Base-by-base conservation (phyloP, 2,888 invertebrate genomes). In the Crocallis elinguaria region DNA sequence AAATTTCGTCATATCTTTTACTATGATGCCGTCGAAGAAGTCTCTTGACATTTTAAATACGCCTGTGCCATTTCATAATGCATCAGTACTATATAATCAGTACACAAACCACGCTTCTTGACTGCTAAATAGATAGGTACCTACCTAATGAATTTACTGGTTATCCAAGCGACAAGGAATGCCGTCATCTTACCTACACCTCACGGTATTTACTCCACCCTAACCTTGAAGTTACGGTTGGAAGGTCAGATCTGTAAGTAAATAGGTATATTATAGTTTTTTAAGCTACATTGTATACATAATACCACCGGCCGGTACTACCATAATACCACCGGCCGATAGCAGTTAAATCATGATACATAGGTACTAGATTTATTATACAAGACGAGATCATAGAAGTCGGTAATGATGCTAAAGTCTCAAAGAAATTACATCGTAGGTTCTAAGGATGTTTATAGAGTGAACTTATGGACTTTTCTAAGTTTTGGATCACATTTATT, bases 211-310 rank as follows among this genome's bases (percentile, higher is more conserved):
- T 56, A 44, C 38, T 33, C 49, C 32, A 53, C 45, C 54, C 33
- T 35, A 50, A 49, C 64, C 64, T 64, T 64, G 60, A 32, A 49
- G 48, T 42, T 51, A 52, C 57, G 43, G 49, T 50, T 56, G 52
- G 60, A 58, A 64, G 62, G 64, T 60, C 62, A 62, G 33, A 48
- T 33, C 32, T 41, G 17, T 27, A 27, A 55, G 36, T 63, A 51
- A 30, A 17, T 43, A 19, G 13, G 7, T 16, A 44, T 60, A 58
- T 32, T 25, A 59, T 57, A 46, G 50, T 46, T 57, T 71, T 74
- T 72, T 66, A 71, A 61, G 49, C 3, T 7, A 37, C 37, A 35
- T 32, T 23, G 43, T 43, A 21, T 21, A 37, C 44, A 39, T 39
- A 12, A 45, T 35, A 35, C 29, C 14, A 50, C 8, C 32, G n/a